Conservation (phyloP, 2,888 invertebrate species). For the Tillus elongatus region DNA sequence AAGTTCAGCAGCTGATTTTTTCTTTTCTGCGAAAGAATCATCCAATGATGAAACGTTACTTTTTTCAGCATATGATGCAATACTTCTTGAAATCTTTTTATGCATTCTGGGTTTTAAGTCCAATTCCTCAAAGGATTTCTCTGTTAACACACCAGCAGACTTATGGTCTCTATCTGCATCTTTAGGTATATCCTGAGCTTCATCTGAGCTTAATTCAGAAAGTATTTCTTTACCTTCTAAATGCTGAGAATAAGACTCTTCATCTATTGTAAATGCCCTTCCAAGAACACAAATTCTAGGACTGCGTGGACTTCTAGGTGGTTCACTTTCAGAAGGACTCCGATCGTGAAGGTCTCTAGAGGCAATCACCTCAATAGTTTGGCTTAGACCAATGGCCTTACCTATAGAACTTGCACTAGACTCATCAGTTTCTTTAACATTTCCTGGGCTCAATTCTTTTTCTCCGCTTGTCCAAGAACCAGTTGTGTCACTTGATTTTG, state of each 20-base stretch:
- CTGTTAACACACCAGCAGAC: constrained; percentile 38
- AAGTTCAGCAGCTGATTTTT: constrained; percentile 25
- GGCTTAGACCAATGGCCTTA: constrained; percentile 67
- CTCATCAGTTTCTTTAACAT: constrained; percentile 58
- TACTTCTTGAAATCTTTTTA: constrained; percentile 37
- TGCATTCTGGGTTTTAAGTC: constrained; percentile 38
- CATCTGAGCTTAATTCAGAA: constrained; percentile 32
- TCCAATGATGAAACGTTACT: constrained; percentile 37
- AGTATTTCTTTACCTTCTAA: constrained; percentile 17
- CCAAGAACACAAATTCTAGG: constrained; percentile 39
- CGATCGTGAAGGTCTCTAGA: constrained; percentile 52
- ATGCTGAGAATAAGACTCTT: constrained; percentile 33
- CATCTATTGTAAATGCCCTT: constrained; percentile 42
- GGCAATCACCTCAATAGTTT: constrained; percentile 58
- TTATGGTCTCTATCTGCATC: constrained; percentile 27
- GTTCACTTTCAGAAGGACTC: constrained; percentile 31
- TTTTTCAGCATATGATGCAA: constrained; percentile 39
- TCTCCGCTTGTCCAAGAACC: constrained; percentile 72
- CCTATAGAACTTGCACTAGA: constrained; percentile 72
- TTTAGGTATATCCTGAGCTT: constrained; percentile 35
- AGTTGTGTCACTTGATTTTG: constrained; percentile 67
- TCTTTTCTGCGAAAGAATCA: constrained; percentile 33
- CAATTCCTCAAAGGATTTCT: constrained; percentile 42
- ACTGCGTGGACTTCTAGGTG: constrained; percentile 36
- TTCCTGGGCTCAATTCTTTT: constrained; percentile 54